phyloP scores from a whole-genome alignment of 2,888 invertebrate species.

The Cheilosia grossa region DNA sequence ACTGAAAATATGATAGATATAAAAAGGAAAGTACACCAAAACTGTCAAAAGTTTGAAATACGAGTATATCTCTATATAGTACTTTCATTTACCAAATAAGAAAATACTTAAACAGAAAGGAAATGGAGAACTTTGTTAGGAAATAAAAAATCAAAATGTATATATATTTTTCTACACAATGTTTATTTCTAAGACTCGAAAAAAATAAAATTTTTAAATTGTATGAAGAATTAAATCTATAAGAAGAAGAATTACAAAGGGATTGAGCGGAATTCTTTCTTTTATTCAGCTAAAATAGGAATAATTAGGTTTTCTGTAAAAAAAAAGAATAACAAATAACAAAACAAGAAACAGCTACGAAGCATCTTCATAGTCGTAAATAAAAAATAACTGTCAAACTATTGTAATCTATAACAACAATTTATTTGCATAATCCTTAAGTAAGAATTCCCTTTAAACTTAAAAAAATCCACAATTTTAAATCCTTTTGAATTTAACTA shows the following conservation, averaged over 20 bases:
- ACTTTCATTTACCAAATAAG: conserved; percentile 39
- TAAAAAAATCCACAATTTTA: conserved; percentile 59
- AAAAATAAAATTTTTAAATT: conserved; percentile 48
- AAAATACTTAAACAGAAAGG: conserved; percentile 47
- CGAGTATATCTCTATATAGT: conserved; percentile 25
- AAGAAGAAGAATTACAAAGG: conserved; percentile 47
- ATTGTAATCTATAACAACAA: conserved; percentile 52
- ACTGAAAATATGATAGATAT: conserved; percentile 47
- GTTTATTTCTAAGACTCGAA: conserved; percentile 67
- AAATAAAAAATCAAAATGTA: conserved; percentile 69
- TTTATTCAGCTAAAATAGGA: conserved; percentile 55
- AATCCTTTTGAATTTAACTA: conserved; percentile 60
- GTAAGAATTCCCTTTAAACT: conserved; percentile 46
- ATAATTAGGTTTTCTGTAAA: conserved; percentile 62
- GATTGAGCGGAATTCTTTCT: conserved; percentile 65
- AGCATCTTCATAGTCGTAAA: conserved; percentile 56
- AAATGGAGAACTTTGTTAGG: conserved; percentile 36
- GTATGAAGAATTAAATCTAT: conserved; percentile 58
- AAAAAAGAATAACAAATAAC: neutral
- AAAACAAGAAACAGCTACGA: conserved; percentile 22
- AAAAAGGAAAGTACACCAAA: conserved; percentile 58
- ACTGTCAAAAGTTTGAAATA: conserved; percentile 55
- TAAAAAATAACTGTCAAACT: conserved; percentile 62
- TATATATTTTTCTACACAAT: conserved; percentile 74
- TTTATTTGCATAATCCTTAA: conserved; percentile 60